Conservation (phyloP, 2,113 vertebrate species). For the Candoia aspera region DNA sequence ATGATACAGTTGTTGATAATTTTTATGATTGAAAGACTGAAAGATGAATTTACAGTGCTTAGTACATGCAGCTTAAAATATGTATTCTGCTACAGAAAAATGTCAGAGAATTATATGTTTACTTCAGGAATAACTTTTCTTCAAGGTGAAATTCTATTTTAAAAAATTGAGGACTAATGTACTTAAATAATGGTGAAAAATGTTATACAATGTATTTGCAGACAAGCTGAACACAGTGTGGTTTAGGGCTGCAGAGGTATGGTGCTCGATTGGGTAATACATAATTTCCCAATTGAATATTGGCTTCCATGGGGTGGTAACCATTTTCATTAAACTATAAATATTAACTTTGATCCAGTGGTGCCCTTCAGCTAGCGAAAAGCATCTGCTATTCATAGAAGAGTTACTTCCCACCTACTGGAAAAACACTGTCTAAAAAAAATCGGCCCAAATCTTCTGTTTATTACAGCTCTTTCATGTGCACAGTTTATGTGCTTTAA, state of each 20-base stretch:
- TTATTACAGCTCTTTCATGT: neutral
- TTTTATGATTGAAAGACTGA: constrained; percentile 51
- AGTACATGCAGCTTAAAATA: constrained; percentile 43
- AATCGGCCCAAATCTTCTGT: neutral
- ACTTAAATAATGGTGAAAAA: constrained; percentile 39
- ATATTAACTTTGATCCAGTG: neutral
- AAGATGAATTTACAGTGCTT: constrained; percentile 41
- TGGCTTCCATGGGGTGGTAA: neutral
- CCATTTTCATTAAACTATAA: neutral
- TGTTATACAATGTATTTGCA: constrained; percentile 35
- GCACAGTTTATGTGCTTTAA: neutral
- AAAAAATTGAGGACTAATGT: constrained; percentile 20
- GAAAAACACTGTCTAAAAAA: neutral
- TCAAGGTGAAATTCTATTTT: constrained; percentile 52
- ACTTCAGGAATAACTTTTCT: constrained; percentile 39
- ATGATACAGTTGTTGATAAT: constrained; percentile 38
- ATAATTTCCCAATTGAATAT: neutral
- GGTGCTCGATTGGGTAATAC: neutral
- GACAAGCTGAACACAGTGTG: neutral
- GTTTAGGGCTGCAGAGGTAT: neutral
- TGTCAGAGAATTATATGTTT: constrained; percentile 43
- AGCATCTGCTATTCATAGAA: neutral
- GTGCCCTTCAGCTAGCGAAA: neutral
- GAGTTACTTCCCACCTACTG: neutral
- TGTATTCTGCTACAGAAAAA: constrained; percentile 43